phyloP scores from a whole-genome alignment of 1,140 invertebrate genomes.

The Sitodiplosis mosellana region DNA sequence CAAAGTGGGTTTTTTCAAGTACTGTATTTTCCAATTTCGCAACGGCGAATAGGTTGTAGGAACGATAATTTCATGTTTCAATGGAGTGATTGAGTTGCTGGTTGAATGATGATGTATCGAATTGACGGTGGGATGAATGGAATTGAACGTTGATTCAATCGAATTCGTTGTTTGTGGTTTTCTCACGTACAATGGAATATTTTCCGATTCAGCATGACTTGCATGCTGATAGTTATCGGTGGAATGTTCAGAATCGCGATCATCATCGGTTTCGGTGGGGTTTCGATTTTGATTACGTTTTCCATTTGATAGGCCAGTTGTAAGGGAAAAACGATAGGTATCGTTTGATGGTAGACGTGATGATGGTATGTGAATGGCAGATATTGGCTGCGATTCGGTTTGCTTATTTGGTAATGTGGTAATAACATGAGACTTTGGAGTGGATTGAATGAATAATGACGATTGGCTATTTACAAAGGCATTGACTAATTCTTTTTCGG shows the following conservation, averaged over 20 bases:
- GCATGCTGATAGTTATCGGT: too few relatives aligned
- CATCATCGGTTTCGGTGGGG: not conserved
- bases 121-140: too few relatives aligned
- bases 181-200: too few relatives aligned
- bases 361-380: not conserved
- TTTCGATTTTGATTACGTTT: too few relatives aligned
- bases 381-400: not conserved
- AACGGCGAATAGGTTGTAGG: conserved; percentile 22
- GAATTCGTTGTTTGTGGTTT: too few relatives aligned
- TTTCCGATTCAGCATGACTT: too few relatives aligned
- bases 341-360: not conserved
- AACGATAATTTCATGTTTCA: conserved; percentile 6
- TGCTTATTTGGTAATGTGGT: not conserved
- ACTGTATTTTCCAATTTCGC: not conserved
- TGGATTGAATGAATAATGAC: not conserved
- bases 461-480: conserved; percentile 5
- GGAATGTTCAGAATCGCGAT: too few relatives aligned
- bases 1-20: not conserved
- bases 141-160: too few relatives aligned
- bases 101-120: too few relatives aligned
- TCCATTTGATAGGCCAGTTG: not conserved
- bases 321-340: not conserved
- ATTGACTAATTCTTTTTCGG: not conserved
- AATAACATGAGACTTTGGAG: not conserved
- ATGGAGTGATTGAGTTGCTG: too few relatives aligned